Evolutionary conservation across 1,140 invertebrate genomes (phyloP).

Genomic region (Papilio polyxenes): DNA sequence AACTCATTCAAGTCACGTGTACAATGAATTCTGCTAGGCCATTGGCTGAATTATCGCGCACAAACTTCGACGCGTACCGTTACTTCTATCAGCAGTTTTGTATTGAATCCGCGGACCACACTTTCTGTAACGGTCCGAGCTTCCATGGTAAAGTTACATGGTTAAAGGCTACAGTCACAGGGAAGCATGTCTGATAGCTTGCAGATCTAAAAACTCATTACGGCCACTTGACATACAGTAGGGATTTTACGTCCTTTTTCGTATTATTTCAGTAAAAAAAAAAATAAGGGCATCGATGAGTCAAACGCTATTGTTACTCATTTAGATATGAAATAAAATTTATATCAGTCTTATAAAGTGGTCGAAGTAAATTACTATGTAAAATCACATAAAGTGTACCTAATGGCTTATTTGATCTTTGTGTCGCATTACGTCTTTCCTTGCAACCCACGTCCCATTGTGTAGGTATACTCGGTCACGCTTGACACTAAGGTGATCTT

Average conservation of each 20-base stretch:
- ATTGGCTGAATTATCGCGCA: conserved; percentile 45
- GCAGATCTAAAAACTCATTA: neutral
- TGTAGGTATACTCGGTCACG: conserved; percentile 9
- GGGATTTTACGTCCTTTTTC: too few species aligned
- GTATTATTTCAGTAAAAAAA: too few species aligned
- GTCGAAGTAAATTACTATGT: neutral
- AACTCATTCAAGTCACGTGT: conserved; percentile 29
- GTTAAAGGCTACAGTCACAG: neutral
- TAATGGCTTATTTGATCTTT: conserved; percentile 12
- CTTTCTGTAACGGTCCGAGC: conserved; percentile 57
- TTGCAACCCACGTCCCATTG: conserved; percentile 18
- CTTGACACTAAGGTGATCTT: conserved; percentile 23
- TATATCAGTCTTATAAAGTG: neutral
- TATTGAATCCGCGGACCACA: conserved; percentile 65
- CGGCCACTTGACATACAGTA: neutral
- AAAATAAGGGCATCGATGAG: too few species aligned
- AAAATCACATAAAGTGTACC: neutral
- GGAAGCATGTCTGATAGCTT: neutral
- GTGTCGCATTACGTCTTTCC: neutral
- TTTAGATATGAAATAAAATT: too few species aligned
- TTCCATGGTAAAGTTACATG: conserved; percentile 11
- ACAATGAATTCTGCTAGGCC: conserved; percentile 44
- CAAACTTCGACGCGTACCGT: conserved; percentile 65
- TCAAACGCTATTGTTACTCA: too few species aligned
- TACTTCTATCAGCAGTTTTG: conserved; percentile 63